Evolutionary conservation across 2,113 vertebrate genomes (phyloP).

Genomic region (Anthoscopus minutus): DNA sequence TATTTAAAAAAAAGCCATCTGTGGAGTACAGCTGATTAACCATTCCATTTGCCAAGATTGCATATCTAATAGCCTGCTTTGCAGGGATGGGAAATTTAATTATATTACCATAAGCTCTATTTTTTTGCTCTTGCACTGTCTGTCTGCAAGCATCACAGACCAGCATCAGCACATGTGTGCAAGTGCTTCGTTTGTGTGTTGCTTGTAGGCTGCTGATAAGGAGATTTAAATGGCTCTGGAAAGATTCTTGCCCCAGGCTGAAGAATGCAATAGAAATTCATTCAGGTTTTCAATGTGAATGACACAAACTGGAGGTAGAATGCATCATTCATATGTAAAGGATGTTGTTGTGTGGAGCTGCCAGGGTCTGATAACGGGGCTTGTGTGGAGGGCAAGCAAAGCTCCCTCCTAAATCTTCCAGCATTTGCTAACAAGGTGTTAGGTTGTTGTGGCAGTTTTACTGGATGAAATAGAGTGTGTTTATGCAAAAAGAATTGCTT

Average conservation of each 20-base stretch:
- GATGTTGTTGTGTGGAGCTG: constrained; percentile 59
- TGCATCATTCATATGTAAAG: constrained; percentile 65
- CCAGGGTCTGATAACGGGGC: constrained; percentile 54
- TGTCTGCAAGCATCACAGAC: not conserved
- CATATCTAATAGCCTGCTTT: constrained; percentile 30
- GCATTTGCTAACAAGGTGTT: constrained; percentile 32
- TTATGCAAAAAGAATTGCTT: constrained; percentile 34
- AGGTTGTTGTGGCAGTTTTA: constrained; percentile 1
- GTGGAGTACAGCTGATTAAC: constrained; percentile 31
- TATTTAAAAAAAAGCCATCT: constrained; percentile 34
- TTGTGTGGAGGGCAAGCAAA: not conserved
- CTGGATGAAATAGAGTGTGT: not conserved
- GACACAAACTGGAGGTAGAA: constrained; percentile 39
- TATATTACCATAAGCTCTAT: constrained; percentile 22
- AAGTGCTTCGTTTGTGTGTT: constrained; percentile 16
- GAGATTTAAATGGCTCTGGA: constrained; percentile 65
- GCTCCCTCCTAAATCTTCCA: constrained; percentile 30
- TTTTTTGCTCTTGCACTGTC: not conserved
- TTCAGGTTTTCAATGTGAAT: constrained; percentile 52
- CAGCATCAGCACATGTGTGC: not conserved
- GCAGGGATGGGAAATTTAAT: constrained; percentile 49
- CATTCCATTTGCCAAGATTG: constrained; percentile 47
- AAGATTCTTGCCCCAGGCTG: constrained; percentile 60
- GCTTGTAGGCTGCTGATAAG: constrained; percentile 69
- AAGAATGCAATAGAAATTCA: constrained; percentile 56